These are phyloP conservation scores for Poliocrania exsul DNA, from an alignment of 2,797 vertebrate species.

Conservation along the genomic window DNA sequence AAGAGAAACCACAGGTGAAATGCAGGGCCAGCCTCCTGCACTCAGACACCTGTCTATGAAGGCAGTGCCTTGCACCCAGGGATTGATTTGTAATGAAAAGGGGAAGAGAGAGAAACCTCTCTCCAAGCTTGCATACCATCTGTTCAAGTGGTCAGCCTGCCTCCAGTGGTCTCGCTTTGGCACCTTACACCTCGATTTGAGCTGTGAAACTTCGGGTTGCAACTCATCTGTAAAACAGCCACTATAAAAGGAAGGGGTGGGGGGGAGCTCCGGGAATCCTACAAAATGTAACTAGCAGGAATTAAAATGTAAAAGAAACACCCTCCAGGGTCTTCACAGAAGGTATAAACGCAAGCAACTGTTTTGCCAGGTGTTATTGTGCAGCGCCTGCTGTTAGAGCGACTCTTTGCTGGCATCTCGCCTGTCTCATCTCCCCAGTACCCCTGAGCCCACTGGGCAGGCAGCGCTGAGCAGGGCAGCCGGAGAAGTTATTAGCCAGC, in stretches of 20 bases:
- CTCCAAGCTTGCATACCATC: neutral
- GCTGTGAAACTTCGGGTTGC: neutral
- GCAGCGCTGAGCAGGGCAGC: neutral
- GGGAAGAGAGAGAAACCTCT: neutral
- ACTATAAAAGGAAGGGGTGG: neutral
- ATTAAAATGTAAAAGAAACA: constrained; percentile 15
- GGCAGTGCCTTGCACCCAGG: neutral
- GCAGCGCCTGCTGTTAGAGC: neutral
- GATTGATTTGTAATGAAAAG: neutral
- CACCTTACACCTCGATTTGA: neutral
- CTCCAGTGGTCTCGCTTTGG: rapidly evolving
- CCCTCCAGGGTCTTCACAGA: constrained; percentile 16
- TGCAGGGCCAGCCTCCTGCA: neutral
- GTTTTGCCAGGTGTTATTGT: constrained; percentile 34
- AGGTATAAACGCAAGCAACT: constrained; percentile 13
- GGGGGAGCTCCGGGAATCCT: neutral
- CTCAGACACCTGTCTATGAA: neutral
- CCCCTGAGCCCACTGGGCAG: neutral
- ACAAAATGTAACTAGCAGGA: constrained; percentile 17
- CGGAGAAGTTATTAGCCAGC: neutral
- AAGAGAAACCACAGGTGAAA: neutral
- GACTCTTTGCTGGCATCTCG: neutral
- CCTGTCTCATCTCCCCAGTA: neutral
- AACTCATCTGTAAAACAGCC: neutral
- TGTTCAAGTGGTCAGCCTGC: neutral